Base-by-base conservation (phyloP, 2,113 vertebrate species). In the Odontophorus gujanensis region DNA sequence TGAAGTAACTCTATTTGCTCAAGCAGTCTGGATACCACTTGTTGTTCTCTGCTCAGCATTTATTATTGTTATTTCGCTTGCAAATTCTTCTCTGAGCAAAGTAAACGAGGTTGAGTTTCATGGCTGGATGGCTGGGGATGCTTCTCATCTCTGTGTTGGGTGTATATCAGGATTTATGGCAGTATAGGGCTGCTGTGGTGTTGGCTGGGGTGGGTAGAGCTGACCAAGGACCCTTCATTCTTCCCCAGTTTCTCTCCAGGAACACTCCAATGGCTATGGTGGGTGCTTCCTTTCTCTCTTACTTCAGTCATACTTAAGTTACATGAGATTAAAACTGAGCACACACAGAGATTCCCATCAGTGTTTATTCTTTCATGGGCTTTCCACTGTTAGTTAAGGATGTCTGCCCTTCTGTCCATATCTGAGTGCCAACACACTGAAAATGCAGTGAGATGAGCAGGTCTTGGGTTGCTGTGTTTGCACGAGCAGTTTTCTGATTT, bases 1-100 rank as follows among this genome's bases (percentile, higher is more conserved):
- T 59, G 65, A 71, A 92, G 72, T 75, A 91, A 32, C 85, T 79
- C 57, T 38, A 11, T 93, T 95, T 85, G 63, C 51, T 91, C 82
- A 83, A 72, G 47, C 89, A 80, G 91, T 68, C 96, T 30, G 61
- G 89, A 51, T 67, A 71, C 78, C 79, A 51, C 42, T 72, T 66
- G 77, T 10, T 26, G 72, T 83, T 92, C 94, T 80, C 68, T 72
- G 85, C 85, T 81, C 68, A 0, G 16, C 83, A 86, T 94, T 95
- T 91, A 61, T 91, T 28, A 28, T 15, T 96, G 69, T 96, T 95
- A 67, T 95, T 94, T 93, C 96, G 95, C 96, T 95, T 96, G 92
- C 87, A 78, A 87, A 91, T 91, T 91, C 84, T 88, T 87, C 8
- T 30, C 38, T 53, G 20, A 91, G 89, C 85, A 96, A 90, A 83